Evolutionary conservation across 2,797 vertebrate species (phyloP).

Genomic region (Tinamus major): DNA sequence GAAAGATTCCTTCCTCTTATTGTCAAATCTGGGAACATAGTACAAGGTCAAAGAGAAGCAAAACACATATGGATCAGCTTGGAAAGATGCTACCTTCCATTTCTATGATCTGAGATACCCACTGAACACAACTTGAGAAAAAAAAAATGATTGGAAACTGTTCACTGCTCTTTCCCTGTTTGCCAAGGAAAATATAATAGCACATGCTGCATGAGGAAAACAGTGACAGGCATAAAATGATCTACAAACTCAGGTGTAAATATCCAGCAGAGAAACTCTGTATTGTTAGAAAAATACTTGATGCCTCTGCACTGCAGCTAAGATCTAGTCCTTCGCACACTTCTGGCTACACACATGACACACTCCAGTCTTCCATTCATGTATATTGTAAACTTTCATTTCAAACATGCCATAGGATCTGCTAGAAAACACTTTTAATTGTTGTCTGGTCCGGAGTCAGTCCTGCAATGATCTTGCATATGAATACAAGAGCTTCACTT

Average conservation of each 20-base stretch:
- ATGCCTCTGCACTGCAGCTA: not conserved
- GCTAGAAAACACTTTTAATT: not conserved
- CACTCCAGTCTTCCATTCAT: not conserved
- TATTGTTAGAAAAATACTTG: fast-evolving
- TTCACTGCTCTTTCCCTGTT: not conserved
- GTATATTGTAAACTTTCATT: not conserved
- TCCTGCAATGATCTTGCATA: not conserved
- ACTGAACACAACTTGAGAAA: not conserved
- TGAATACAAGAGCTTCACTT: not conserved
- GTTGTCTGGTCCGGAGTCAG: not conserved
- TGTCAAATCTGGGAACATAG: not conserved
- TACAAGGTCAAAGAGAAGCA: not conserved
- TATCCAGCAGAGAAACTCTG: not conserved
- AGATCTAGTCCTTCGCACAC: not conserved
- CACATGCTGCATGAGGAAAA: not conserved
- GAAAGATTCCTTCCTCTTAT: not conserved
- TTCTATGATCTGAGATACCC: not conserved
- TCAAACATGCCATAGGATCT: not conserved
- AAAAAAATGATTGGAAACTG: not conserved
- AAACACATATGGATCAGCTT: not conserved
- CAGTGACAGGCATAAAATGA: not conserved
- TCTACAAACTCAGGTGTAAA: not conserved
- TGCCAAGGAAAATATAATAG: not conserved
- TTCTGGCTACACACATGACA: not conserved
- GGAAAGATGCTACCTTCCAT: not conserved